A percentile compares a stretch with the other conserved stretches of the same genome.
phyloP scores from a whole-genome alignment of 2,113 vertebrate genomes.

The Scytalopus superciliaris region DNA sequence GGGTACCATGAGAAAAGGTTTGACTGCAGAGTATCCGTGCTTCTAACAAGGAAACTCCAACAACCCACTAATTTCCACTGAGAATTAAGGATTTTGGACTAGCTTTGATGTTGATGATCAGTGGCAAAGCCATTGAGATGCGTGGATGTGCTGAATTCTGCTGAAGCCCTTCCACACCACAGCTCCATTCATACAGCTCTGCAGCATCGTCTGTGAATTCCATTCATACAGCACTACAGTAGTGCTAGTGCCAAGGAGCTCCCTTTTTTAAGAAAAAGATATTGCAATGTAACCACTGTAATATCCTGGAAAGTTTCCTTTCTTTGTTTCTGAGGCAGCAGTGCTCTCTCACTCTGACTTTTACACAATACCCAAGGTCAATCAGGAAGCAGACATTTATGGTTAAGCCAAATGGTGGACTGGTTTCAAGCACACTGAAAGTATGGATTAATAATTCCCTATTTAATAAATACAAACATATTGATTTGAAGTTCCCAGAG shows the following conservation, averaged over 20 bases:
- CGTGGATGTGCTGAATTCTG: neutral
- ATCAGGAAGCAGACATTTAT: neutral
- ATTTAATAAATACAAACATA: neutral
- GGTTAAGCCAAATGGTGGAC: neutral
- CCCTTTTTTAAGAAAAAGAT: constrained; percentile 5
- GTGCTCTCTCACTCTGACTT: neutral
- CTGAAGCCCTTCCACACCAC: neutral
- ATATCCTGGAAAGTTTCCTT: constrained; percentile 14
- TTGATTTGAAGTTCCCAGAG: neutral
- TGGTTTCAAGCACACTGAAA: neutral
- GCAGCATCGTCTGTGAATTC: neutral
- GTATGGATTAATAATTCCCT: neutral
- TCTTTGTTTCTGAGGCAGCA: constrained; percentile 21
- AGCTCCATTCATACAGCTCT: constrained; percentile 11
- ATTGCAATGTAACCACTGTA: constrained; percentile 20
- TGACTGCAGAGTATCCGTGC: neutral
- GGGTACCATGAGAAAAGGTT: neutral
- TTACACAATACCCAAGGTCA: neutral
- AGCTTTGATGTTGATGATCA: neutral
- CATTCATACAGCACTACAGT: neutral
- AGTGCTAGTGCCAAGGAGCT: neutral
- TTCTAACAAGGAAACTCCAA: constrained; percentile 7
- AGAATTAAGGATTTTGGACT: neutral
- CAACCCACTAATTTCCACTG: neutral
- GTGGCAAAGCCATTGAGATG: neutral